These are phyloP conservation scores for Pardalotus punctatus DNA, from an alignment of 2,113 vertebrate genomes.

Conservation along the genomic window DNA sequence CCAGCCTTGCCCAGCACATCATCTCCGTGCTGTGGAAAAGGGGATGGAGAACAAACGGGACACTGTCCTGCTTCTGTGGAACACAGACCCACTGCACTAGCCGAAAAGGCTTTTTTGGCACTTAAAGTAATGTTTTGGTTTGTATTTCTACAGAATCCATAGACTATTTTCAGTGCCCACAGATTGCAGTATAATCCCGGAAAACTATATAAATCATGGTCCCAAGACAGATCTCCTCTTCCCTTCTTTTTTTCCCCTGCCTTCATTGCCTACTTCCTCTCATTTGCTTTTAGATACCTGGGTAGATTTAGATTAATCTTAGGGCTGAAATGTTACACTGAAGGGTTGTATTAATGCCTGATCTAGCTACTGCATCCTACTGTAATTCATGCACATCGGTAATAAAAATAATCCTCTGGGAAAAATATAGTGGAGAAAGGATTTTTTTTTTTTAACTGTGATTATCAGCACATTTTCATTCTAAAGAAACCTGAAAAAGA, in stretches of 20 bases:
- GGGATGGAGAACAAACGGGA: background rate
- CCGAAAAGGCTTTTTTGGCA: background rate
- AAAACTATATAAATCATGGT: background rate
- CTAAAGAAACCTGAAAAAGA: background rate
- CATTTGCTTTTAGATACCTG: conserved; percentile 38
- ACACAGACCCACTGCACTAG: fast-evolving
- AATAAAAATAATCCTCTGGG: conserved; percentile 61
- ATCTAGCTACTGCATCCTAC: conserved; percentile 29
- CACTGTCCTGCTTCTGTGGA: background rate
- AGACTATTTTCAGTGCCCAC: background rate
- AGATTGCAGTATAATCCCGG: background rate
- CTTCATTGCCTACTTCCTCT: conserved; percentile 29
- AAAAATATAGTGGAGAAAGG: conserved; percentile 2
- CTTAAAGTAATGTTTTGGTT: background rate
- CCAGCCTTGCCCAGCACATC: background rate
- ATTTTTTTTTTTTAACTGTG: background rate
- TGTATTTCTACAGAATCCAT: background rate
- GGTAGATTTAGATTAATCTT: conserved; percentile 48
- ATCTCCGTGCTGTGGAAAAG: fast-evolving
- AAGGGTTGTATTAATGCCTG: conserved; percentile 27
- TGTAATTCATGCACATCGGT: background rate
- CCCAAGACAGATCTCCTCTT: background rate
- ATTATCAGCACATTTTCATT: conserved; percentile 28
- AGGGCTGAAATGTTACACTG: background rate
- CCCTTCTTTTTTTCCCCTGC: background rate